Evolutionary conservation across 2,797 vertebrate genomes (phyloP), one percentile per base, ranked within the genome.

Genomic region (Anomalospiza imberbis): DNA sequence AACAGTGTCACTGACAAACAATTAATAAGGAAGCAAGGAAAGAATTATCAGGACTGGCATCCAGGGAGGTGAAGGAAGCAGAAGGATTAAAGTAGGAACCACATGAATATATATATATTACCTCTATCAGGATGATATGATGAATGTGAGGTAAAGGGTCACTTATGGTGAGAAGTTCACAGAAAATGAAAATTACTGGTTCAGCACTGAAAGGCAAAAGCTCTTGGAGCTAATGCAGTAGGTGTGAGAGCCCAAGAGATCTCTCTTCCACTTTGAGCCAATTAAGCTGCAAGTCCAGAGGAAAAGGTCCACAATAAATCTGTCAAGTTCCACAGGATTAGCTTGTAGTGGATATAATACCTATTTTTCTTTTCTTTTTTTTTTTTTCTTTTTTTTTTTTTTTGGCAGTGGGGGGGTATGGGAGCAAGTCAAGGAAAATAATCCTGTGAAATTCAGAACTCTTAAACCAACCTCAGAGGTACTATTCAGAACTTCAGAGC

Each of bases 401-500:
- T 31, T 62, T 13, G 4, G 0, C 1, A 9, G 16, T 5, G 5
- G 12, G 11, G 10, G 14, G 24, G 50, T 17, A 12, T 54, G 88
- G 44, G 24, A 84, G 11, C 6, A 5, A 72, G 66, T 53, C 16
- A 74, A 93, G 36, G 55, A 91, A 94, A 95, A 90, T 51, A 93
- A 84, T 90, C 83, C 60, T 88, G 60, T 93, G 85, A 67, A 40
- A 81, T 91, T 81, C 94, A 88, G 45, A 60, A 47, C 40, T 76
- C 83, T 88, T 70, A 58, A 55, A 79, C 88, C 84, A 83, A 73
- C 86, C 67, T 90, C 61, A 53, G 74, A 95, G 55, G 67, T 89
- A 38, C 45, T 58, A 28, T 73, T 91, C 60, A 91, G 77, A 90
- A 93, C 93, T 95, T 95, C 78, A 94, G 83, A 95, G 88, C 32